phyloP scores from a whole-genome alignment of 2,113 vertebrate species.

The Sander vitreus region DNA sequence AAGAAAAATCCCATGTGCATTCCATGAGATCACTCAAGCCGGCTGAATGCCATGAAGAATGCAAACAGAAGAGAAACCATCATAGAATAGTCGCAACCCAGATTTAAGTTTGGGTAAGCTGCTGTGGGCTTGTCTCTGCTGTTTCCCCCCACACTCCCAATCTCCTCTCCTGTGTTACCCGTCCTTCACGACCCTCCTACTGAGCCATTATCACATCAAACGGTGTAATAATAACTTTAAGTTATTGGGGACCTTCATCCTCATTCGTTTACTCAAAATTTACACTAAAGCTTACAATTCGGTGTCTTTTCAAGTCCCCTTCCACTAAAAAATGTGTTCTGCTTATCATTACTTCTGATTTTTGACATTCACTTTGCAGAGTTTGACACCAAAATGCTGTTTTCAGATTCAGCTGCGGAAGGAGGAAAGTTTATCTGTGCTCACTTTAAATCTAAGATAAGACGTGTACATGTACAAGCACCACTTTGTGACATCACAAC shows the following conservation, averaged over 20 bases:
- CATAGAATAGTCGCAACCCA: slow-evolving; percentile 49
- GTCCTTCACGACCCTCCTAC: slow-evolving; percentile 52
- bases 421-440: not conserved
- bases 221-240: not conserved
- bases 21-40: slow-evolving; percentile 60
- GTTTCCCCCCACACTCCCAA: slow-evolving; percentile 10
- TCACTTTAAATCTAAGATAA: not conserved
- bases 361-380: slow-evolving; percentile 25
- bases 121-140: slow-evolving; percentile 34
- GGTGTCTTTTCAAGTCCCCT: not conserved
- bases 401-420: not conserved
- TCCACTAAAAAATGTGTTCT: not conserved
- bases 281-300: not conserved
- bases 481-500: not conserved
- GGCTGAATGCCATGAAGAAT: slow-evolving; percentile 53
- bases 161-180: slow-evolving; percentile 35
- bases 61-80: slow-evolving; percentile 57
- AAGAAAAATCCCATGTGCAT: slow-evolving; percentile 45
- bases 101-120: slow-evolving; percentile 55
- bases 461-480: not conserved
- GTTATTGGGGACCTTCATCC: no score
- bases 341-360: not conserved
- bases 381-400: not conserved
- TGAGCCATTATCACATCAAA: slow-evolving; percentile 39
- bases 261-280: not conserved